Evolutionary conservation across 2,888 invertebrate genomes (phyloP).

Genomic region (Agrotis puta): DNA sequence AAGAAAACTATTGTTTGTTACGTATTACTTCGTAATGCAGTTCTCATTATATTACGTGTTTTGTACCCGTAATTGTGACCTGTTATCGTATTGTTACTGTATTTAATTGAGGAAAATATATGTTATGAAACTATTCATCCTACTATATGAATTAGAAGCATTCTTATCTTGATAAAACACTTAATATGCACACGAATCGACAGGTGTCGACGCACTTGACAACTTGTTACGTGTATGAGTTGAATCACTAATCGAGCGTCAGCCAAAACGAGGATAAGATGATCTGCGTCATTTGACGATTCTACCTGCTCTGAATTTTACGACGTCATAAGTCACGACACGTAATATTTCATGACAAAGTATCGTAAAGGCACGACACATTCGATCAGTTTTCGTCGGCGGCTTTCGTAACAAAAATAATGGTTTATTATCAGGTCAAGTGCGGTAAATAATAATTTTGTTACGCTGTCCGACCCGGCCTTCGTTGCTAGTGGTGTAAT

Average conservation of each 20-base stretch:
- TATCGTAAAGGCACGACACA: conserved; percentile 34
- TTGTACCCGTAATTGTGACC: conserved; percentile 21
- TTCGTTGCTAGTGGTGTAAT: conserved; percentile 57
- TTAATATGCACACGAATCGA: conserved; percentile 25
- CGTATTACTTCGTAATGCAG: conserved; percentile 11
- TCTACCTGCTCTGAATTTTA: conserved; percentile 18
- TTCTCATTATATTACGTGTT: conserved; percentile 25
- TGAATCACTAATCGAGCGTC: conserved; percentile 24
- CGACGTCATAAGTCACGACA: conserved; percentile 44
- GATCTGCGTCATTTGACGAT: conserved; percentile 42
- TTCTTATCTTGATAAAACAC: conserved; percentile 12
- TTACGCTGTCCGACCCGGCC: conserved; percentile 61
- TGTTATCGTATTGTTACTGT: conserved; percentile 26
- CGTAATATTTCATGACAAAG: conserved; percentile 49
- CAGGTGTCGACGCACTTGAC: conserved; percentile 30
- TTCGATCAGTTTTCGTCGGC: conserved; percentile 45
- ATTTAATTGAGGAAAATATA: conserved; percentile 30
- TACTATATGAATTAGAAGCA: conserved; percentile 5
- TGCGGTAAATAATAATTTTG: conserved; percentile 68
- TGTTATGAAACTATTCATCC: conserved; percentile 14
- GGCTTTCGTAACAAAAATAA: conserved; percentile 59
- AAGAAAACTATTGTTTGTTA: conserved; percentile 44
- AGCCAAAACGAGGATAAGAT: conserved; percentile 35
- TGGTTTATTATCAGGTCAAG: conserved; percentile 71
- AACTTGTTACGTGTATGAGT: neutral